Evolutionary conservation across 1,140 invertebrate species (phyloP), one percentile per base, ranked within the genome.

Genomic region (Scaptomyza montana): DNA sequence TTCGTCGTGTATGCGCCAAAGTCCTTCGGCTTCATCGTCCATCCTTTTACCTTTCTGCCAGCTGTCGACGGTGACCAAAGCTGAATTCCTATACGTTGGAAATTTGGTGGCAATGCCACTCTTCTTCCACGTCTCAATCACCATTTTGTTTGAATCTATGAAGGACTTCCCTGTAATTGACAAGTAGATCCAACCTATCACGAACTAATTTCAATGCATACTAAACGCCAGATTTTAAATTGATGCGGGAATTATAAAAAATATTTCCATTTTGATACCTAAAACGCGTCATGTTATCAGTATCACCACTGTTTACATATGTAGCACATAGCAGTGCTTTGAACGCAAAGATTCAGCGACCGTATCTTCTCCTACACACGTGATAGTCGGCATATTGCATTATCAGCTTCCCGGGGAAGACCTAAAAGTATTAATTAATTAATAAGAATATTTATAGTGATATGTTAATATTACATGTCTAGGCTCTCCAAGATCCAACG

Each of bases 1-100:
- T 30, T 92, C 91, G 86, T 96, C 93, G 70, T 94, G 91, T 6
- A 96, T 93, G 46, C 96, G 92, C 96, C 96, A 96, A 1, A 96
- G 91, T 41, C 93, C 93, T 87, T 95, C 94, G 0, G 95, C 94
- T 10, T 94, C 93, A 77, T 96, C 95, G 65, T 94, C 93, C 33
- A 89, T 64, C 21, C 89, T 92, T 71, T 95, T 95, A 2, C 93
- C 93, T 45, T 93, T 90, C 21, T 96, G 66, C 94, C 94, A 94
- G 56, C 80, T 89, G 47, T 90, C 62, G 0, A 68, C 74, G 16
- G 90, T 91, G 2, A 91, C 71, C 19, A 91, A 49, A 2, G 77
- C 43, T 0, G 77, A 84, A 16, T 91, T 90, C 5, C 90, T 72
- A 56, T 90, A 91, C 0, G 80, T 90, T 5, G 90, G 90, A 65